Evolutionary conservation across 2,113 vertebrate species (phyloP).

Genomic region (Chaetops frenatus): DNA sequence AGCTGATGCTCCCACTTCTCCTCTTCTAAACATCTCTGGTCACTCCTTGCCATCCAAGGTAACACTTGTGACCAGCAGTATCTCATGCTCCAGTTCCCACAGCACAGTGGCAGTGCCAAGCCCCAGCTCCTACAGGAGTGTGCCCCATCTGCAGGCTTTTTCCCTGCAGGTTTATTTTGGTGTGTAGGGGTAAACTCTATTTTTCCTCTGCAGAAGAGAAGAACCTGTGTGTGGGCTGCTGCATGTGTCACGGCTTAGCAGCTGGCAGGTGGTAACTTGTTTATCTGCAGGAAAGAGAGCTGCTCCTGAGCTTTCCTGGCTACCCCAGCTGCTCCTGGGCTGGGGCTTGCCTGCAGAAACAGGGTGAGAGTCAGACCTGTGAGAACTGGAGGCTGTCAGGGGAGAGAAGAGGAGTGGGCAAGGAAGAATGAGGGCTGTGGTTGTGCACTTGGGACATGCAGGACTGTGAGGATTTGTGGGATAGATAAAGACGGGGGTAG

Average conservation of each 20-base stretch:
- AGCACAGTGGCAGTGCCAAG: not conserved
- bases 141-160: not conserved
- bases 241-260: rapidly evolving
- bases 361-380: not conserved
- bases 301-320: not conserved
- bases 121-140: not conserved
- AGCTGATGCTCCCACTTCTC: not conserved
- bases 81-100: not conserved
- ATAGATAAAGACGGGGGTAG: not conserved
- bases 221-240: not conserved
- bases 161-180: not conserved
- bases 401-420: not conserved
- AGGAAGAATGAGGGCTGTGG: not conserved
- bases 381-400: not conserved
- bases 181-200: not conserved
- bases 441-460: not conserved
- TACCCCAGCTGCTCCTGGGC: not conserved
- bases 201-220: not conserved
- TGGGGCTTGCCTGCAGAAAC: not conserved
- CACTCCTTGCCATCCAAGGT: not conserved
- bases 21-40: not conserved
- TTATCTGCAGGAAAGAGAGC: not conserved
- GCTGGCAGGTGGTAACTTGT: not conserved
- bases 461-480: not conserved
- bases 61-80: rapidly evolving